A percentile compares a stretch with the other conserved stretches of the same genome.
These are phyloP conservation scores for Microcebus griseorufus DNA, from an alignment of 2,113 vertebrate species.

Conservation along the genomic window DNA sequence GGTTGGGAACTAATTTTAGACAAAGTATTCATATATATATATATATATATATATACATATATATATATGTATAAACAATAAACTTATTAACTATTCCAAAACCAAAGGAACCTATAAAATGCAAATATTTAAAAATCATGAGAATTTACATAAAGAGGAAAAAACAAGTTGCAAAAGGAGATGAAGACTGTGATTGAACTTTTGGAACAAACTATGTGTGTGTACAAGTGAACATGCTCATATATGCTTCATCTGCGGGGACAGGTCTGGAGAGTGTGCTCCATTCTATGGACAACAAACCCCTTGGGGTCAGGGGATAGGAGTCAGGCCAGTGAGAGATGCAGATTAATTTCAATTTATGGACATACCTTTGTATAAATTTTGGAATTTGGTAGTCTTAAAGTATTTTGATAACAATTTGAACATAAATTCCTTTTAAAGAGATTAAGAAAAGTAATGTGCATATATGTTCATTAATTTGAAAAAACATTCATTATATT, in stretches of 20 bases:
- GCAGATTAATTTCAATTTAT: neutral
- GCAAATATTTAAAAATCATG: too few species aligned
- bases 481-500: neutral
- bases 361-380: neutral
- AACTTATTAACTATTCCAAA: neutral
- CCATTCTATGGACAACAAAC: neutral
- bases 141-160: too few species aligned
- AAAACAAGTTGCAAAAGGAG: neutral
- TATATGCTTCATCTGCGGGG: neutral
- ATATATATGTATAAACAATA: neutral
- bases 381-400: neutral
- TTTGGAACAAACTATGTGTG: neutral
- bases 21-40: neutral
- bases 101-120: too few species aligned
- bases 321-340: neutral
- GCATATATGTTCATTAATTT: neutral
- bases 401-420: neutral
- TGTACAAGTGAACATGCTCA: neutral
- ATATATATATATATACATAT: neutral
- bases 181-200: neutral
- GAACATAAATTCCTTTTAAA: neutral
- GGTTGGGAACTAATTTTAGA: neutral
- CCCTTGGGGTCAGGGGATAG: neutral
- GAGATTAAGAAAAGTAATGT: neutral
- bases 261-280: neutral